Evolutionary conservation across 2,888 invertebrate species (phyloP), one percentile per base, ranked within the genome.

Genomic region (Lycaena phlaeas): DNA sequence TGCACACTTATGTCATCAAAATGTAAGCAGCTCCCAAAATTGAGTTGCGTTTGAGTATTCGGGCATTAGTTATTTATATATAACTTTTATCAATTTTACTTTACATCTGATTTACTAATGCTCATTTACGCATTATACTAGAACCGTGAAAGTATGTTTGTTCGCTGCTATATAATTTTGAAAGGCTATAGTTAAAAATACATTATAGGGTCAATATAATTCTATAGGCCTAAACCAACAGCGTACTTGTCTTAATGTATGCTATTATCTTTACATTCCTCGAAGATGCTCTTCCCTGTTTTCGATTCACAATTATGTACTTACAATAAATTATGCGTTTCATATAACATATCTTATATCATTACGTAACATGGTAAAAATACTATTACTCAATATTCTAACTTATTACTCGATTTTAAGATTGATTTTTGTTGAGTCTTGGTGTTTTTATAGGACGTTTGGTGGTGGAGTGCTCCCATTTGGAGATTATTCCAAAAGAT

Each of bases 401-500:
- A 47, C 54, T 47, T 43, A 60, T 44, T 9, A 0, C 0, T 2
- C 4, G 1, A 1, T 0, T 0, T 27, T 48, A 58, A 41, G 52
- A 56, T 53, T 44, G 14, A 4, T 2, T 22, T 6, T 22, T 12
- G 31, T 3, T 11, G 6, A 15, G 6, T 27, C 11, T 27, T 5
- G 26, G 36, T 30, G 26, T 11, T 14, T 27, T 27, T 18, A 17
- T 48, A 42, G 2, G 36, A 27, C 40, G 31, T 41, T 37, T 28
- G n/a, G 10, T 14, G 43, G 36, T 36, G 26, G 38, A 11, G 40
- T 11, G 41, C 41, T 37, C 40, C 40, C 66, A 63, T 79, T 79
- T 75, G 53, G 61, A 72, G 82, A 82, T 81, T 71, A 69, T 72
- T 71, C 67, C 66, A 68, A 70, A 74, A 79, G 81, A 81, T 81